These are phyloP conservation scores for Caradrina clavipalpis DNA, from an alignment of 2,888 invertebrate species.

Conservation along the genomic window DNA sequence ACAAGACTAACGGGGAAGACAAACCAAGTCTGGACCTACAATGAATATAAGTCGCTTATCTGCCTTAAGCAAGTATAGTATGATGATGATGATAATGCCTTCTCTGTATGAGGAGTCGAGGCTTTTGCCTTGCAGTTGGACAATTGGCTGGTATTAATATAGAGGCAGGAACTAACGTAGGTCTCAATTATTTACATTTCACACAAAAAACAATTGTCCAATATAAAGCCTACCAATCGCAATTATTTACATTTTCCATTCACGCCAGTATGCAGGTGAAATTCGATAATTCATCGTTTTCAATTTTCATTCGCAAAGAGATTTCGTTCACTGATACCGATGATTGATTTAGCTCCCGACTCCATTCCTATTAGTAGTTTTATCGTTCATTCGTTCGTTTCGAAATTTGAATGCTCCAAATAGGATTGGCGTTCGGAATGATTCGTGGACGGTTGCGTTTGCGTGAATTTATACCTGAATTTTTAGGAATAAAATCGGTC, in stretches of 20 bases:
- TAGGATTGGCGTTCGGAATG: constrained; percentile 31
- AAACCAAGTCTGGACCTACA: too few relatives aligned
- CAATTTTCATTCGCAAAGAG: constrained; percentile 63
- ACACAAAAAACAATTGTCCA: too few relatives aligned
- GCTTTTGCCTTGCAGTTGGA: too few relatives aligned
- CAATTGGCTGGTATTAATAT: too few relatives aligned
- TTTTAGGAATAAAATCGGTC: not conserved
- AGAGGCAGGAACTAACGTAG: too few relatives aligned
- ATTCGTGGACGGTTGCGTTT: constrained; percentile 20
- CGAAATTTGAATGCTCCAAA: constrained; percentile 56
- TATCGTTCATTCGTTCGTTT: constrained; percentile 65
- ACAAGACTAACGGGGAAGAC: too few relatives aligned
- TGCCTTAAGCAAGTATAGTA: too few relatives aligned
- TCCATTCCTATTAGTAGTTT: constrained; percentile 64
- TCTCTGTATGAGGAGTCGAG: too few relatives aligned
- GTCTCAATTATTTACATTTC: too few relatives aligned
- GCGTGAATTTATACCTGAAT: not conserved
- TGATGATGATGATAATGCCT: too few relatives aligned
- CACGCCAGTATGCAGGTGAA: constrained; percentile 21
- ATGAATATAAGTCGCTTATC: too few relatives aligned
- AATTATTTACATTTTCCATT: constrained; percentile 39
- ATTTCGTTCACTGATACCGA: constrained; percentile 63
- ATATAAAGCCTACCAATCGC: not conserved
- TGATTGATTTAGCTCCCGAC: constrained; percentile 66
- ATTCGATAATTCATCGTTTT: constrained; percentile 54